Evolutionary conservation across 1,140 invertebrate genomes (phyloP).

Genomic region (Polyergus mexicanus): DNA sequence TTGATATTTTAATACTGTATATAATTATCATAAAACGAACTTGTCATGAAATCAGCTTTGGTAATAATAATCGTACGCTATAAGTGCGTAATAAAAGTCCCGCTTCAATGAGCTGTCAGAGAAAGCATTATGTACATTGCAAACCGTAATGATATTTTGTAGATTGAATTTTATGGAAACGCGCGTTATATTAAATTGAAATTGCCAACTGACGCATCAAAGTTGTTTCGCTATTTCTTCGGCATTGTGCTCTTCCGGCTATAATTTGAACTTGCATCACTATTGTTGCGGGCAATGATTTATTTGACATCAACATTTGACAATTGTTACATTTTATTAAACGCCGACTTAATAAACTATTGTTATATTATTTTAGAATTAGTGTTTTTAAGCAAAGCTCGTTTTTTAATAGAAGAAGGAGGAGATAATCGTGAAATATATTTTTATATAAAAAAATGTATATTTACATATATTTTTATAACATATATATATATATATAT

Average conservation of each 20-base stretch:
- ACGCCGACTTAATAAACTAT: background rate
- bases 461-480: too few species aligned
- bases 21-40: constrained; percentile 46
- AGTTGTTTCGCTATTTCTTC: background rate
- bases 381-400: too few species aligned
- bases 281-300: constrained; percentile 14
- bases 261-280: background rate
- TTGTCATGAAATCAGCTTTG: constrained; percentile 23
- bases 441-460: too few species aligned
- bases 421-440: too few species aligned
- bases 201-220: constrained; percentile 24
- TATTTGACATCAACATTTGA: constrained; percentile 1
- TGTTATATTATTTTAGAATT: background rate
- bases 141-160: constrained; percentile 38
- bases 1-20: constrained; percentile 22
- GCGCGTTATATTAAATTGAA: constrained; percentile 38
- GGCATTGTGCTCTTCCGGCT: constrained; percentile 4
- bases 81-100: constrained; percentile 34
- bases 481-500: too few species aligned
- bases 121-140: background rate
- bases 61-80: constrained; percentile 2
- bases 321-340: background rate
- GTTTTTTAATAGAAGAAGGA: too few species aligned
- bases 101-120: constrained; percentile 42
- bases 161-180: constrained; percentile 43